A percentile compares a stretch with the other conserved stretches of the same genome.
Evolutionary conservation across 2,888 invertebrate species (phyloP).

Genomic region (Sarcophaga subvicina): DNA sequence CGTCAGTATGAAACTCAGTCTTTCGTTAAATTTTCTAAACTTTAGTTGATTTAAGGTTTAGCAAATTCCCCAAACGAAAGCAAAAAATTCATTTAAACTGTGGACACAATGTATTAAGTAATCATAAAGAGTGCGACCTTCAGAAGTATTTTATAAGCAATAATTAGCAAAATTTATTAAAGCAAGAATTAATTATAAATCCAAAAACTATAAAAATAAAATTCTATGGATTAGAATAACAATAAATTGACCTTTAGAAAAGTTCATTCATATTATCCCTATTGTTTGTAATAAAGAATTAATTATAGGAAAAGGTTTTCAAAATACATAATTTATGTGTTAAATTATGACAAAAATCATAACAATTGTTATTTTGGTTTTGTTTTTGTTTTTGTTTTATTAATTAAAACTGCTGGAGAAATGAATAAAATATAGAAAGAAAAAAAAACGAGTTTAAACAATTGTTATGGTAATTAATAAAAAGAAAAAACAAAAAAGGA

Average conservation of each 20-base stretch:
- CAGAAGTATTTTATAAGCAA: not conserved
- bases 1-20: too few relatives aligned
- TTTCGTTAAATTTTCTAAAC: too few relatives aligned
- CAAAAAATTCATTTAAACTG: not conserved
- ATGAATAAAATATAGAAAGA: constrained; percentile 5
- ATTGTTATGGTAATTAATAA: constrained; percentile 51
- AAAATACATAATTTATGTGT: not conserved
- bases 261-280: constrained; percentile 42
- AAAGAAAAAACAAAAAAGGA: not conserved
- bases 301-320: not conserved
- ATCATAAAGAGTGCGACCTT: not conserved
- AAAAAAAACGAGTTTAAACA: not conserved
- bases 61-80: not conserved
- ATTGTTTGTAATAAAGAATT: constrained; percentile 31
- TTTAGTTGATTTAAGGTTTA: too few relatives aligned
- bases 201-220: not conserved
- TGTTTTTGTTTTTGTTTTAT: too few relatives aligned
- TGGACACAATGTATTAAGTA: not conserved
- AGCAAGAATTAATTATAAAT: constrained; percentile 17
- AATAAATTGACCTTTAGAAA: constrained; percentile 57
- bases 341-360: not conserved
- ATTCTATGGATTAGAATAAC: not conserved
- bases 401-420: not conserved
- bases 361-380: not conserved
- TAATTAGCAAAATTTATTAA: not conserved